Evolutionary conservation across 2,113 vertebrate species (phyloP).

Genomic region (Struthio camelus): DNA sequence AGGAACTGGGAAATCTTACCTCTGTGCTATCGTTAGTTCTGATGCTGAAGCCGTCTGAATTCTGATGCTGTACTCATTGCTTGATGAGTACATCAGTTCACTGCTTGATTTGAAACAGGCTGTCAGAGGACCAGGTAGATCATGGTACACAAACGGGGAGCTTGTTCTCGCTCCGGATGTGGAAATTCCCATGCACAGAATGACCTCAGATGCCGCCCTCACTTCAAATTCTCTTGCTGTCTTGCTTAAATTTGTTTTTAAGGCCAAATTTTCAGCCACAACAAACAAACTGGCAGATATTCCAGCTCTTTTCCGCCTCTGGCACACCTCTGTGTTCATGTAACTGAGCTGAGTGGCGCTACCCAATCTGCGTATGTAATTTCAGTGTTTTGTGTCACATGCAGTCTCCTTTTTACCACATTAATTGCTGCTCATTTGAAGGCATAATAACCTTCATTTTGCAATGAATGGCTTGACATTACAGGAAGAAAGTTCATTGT

Average conservation of each 20-base stretch:
- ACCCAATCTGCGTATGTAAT: background rate
- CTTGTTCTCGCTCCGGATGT: background rate
- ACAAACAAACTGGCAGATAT: background rate
- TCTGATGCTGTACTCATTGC: too few relatives aligned
- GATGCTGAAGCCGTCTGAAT: too few relatives aligned
- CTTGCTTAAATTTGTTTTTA: background rate
- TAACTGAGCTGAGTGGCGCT: background rate
- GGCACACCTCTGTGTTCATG: background rate
- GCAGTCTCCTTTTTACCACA: constrained; percentile 10
- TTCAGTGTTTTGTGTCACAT: background rate
- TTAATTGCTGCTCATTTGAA: constrained; percentile 50
- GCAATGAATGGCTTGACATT: constrained; percentile 37
- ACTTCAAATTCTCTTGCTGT: background rate
- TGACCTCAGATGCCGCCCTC: background rate
- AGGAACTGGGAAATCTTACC: background rate
- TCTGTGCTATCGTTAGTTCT: background rate
- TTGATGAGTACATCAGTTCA: too few relatives aligned
- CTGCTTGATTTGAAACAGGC: background rate
- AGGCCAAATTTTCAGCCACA: background rate
- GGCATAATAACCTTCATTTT: constrained; percentile 63
- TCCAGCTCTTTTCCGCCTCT: background rate
- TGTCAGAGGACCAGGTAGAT: background rate
- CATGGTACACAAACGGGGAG: too few relatives aligned
- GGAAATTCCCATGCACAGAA: background rate
- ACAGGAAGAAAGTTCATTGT: constrained; percentile 59